Evolutionary conservation across 2,113 vertebrate species (phyloP).

Genomic region (Seriola rivoliana): DNA sequence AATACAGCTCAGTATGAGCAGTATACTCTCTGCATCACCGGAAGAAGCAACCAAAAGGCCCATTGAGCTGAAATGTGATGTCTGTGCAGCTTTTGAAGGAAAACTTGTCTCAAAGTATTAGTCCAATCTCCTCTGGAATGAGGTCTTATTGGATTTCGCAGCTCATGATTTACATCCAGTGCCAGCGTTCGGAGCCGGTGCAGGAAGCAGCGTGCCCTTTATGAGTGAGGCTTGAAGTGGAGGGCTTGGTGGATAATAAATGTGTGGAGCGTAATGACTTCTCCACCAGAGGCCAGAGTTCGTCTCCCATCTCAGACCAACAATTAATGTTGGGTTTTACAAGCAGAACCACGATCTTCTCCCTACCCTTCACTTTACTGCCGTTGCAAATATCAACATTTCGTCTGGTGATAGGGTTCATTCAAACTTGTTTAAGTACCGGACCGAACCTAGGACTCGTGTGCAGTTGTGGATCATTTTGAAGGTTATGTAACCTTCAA

Average conservation of each 20-base stretch:
- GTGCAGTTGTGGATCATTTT: too few relatives aligned
- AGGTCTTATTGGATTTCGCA: slow-evolving; percentile 8
- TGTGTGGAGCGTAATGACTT: slow-evolving; percentile 21
- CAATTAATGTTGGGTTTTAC: slow-evolving; percentile 23
- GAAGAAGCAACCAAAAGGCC: slow-evolving; percentile 15
- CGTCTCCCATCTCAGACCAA: neutral
- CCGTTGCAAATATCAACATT: slow-evolving; percentile 1
- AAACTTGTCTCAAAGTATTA: neutral
- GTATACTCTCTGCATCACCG: neutral
- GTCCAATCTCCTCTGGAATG: neutral
- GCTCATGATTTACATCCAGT: neutral
- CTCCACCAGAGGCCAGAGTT: slow-evolving; percentile 22
- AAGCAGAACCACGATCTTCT: neutral
- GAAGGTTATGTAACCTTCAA: too few relatives aligned
- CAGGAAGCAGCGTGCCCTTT: neutral
- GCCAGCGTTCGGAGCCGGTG: neutral
- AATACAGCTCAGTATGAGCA: neutral
- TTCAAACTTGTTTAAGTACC: neutral
- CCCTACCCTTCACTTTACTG: neutral
- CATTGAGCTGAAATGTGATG: slow-evolving; percentile 11
- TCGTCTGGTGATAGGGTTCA: neutral
- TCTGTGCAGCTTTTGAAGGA: neutral
- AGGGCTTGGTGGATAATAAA: slow-evolving; percentile 14
- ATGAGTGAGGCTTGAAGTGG: slow-evolving; percentile 12
- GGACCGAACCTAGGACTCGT: too few relatives aligned